Base-by-base conservation (phyloP, 2,113 vertebrate genomes). In the Trochalopteron elliotii region DNA sequence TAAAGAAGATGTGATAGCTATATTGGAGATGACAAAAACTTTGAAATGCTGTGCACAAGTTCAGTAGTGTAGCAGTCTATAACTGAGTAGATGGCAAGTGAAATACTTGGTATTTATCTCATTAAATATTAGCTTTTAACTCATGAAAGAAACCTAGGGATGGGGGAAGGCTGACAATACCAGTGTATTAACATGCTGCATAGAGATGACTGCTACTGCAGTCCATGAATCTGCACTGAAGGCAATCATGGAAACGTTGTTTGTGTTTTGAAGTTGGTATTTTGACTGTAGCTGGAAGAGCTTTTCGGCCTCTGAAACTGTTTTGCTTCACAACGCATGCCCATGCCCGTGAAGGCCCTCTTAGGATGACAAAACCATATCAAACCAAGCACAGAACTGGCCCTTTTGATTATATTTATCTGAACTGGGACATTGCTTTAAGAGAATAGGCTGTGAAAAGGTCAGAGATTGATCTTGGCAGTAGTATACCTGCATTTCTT, bases 251-350 rank as follows among this genome's bases (percentile, higher is more conserved):
- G 37, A 39, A 55, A 50, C 3, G 0, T 5, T 57, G 12, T 74
- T 84, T 74, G 20, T 44, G 25, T 82, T 93, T 61, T 83, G 70
- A 82, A 67, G 81, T 31, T 65, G 33, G 4, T 44, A 2, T n/a
- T 1, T 37, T 1, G 9, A 23, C 49, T 71, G n/a, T 57, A 63
- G 33, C 63, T 72, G 28, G 22, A 63, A 78, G 31, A 61, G 42
- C 37, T 39, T 39, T 10, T 39, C 37, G 37, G 37, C 15, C n/a
- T 57, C 2, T 42, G 49, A 56, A 83, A 39, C 13, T 3, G 5
- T 69, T 67, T 55, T 1, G 1, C 35, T 80, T 69, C 17, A 59
- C 22, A 83, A 8, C 0, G 0, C 7, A 2, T 63, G 52, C 28
- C 37, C 64, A 2, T 63, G 52, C 28, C 37, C 60, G 30, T 23